Percentiles rank a stretch among this genome's conserved stretches.
These are phyloP conservation scores for Cryptoblepharus egeriae DNA, from an alignment of 2,797 vertebrate species.

Conservation along the genomic window DNA sequence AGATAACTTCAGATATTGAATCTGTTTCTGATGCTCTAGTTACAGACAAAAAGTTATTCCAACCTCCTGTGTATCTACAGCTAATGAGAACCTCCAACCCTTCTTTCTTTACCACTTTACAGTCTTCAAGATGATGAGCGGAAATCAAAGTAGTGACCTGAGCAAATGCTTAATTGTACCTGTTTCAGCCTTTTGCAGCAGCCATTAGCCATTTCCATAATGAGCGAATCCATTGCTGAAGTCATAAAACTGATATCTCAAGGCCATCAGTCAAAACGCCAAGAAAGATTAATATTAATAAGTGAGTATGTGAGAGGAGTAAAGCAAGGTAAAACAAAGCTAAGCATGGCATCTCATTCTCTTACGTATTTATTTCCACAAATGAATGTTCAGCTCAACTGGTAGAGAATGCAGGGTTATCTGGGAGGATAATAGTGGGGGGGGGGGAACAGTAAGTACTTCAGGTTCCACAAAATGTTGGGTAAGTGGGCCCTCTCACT, in stretches of 20 bases:
- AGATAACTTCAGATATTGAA: too few relatives aligned
- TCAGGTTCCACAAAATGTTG: too few relatives aligned
- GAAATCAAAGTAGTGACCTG: not conserved
- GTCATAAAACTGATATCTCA: not conserved
- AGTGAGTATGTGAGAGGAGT: not conserved
- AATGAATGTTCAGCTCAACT: too few relatives aligned
- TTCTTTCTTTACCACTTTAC: not conserved
- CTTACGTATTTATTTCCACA: too few relatives aligned
- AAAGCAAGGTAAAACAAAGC: not conserved
- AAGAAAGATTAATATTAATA: constrained; percentile 9
- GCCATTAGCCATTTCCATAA: not conserved
- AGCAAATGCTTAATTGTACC: not conserved
- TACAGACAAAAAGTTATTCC: too few relatives aligned
- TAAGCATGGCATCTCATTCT: too few relatives aligned
- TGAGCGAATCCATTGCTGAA: not conserved
- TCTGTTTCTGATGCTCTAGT: too few relatives aligned
- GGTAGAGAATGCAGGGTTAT: too few relatives aligned
- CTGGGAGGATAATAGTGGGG: too few relatives aligned
- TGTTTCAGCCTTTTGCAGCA: not conserved
- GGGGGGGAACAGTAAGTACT: too few relatives aligned
- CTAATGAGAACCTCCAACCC: not conserved
- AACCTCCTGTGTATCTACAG: too few relatives aligned
- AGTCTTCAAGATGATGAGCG: not conserved
- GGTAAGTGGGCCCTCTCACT: too few relatives aligned
- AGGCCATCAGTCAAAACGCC: not conserved